Base-by-base conservation (phyloP, 2,888 invertebrate genomes). In the Tinea pellionella region DNA sequence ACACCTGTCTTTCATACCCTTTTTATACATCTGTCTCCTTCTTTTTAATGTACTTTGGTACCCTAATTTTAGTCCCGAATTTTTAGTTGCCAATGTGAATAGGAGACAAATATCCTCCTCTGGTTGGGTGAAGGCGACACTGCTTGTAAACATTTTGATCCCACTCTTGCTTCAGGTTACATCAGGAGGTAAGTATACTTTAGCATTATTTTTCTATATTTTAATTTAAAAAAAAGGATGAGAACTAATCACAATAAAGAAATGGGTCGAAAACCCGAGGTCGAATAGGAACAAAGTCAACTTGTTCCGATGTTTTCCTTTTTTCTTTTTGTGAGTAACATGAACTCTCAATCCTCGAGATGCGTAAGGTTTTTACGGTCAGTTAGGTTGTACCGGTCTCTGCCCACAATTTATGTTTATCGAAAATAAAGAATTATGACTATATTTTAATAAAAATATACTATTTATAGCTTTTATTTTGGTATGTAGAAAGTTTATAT, bases 291-390 rank as follows among this genome's bases (percentile, higher is more conserved):
- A 47, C 47, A 13, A 9, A 47, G 47, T 15, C 47, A 67, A 68
- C 65, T 63, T 65, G 60, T 64, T 63, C 62, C 70, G 59, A 32
- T 19, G 59, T 74, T 74, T 72, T 73, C 70, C 70, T 66, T 78
- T 75, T 78, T 80, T 74, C 68, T 67, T 74, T 78, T 78, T 75
- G 65, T 70, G 67, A 77, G 82, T 80, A 84, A 83, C 80, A 78
- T 79, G 83, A 84, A 82, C 83, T 80, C 78, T 77, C 79, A 80
- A 80, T 80, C 59, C 59, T 59, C 74, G 73, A 30, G 18, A 59
- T 68, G 74, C 73, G 74, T 74, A 76, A 80, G 80, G 80, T 80
- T 85, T 85, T 82, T 77, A 84, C 82, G 82, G 81, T 80, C 80
- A 71, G 80, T 86, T 80, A 73, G 71, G 80, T 84, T 32, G 57